Evolutionary conservation across 35 echinoderm and acorn worm genomes (phyloP).

Genomic region (Heliocidaris erythrogramma): DNA sequence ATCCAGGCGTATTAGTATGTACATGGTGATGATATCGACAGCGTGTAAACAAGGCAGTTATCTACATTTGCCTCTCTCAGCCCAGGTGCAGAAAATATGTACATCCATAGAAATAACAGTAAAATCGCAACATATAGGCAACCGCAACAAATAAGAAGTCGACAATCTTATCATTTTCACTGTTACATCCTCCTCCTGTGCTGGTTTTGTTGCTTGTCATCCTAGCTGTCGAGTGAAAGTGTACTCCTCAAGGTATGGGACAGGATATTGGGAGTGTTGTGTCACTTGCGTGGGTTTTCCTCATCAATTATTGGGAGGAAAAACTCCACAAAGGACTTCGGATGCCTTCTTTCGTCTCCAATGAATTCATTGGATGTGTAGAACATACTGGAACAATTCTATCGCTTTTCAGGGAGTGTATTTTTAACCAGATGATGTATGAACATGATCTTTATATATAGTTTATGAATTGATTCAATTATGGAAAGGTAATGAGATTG

Average conservation of each 20-base stretch:
- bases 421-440: not conserved
- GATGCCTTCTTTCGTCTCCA: not conserved
- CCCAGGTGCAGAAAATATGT: no score
- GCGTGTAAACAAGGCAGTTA: no score
- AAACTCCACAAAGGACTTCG: constrained; percentile 13
- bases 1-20: no score
- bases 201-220: not conserved
- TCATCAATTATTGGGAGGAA: constrained; percentile 42
- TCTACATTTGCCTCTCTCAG: no score
- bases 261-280: constrained; percentile 39
- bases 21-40: no score
- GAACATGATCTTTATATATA: not conserved
- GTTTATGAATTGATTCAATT: not conserved
- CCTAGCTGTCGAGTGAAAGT: not conserved
- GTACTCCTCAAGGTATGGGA: not conserved
- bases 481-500: not conserved
- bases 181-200: no score
- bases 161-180: no score
- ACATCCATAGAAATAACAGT: no score
- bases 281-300: constrained; percentile 12
- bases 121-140: no score
- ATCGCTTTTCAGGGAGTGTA: not conserved
- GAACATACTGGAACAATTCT: not conserved
- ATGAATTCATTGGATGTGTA: constrained; percentile 11
- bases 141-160: no score